Conservation (phyloP, 2,797 vertebrate genomes). For the Chrysocyon brachyurus region DNA sequence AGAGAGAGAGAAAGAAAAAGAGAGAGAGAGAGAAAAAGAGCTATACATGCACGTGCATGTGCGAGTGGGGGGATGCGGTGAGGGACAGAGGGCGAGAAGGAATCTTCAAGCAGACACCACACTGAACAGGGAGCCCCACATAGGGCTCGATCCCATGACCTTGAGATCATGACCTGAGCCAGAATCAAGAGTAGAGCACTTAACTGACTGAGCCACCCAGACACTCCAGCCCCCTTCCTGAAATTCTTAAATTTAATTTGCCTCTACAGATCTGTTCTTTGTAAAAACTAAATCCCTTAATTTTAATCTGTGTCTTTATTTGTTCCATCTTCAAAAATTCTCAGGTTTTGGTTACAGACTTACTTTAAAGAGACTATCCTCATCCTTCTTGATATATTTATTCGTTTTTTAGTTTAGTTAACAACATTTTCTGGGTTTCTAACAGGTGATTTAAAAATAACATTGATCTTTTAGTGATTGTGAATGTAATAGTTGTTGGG, state of each 20-base stretch:
- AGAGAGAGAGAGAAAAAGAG: not conserved
- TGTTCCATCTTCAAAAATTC: not conserved
- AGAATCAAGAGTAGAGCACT: not conserved
- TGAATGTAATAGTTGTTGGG: not conserved
- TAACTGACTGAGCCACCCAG: not conserved
- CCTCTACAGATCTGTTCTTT: not conserved
- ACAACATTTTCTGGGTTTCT: not conserved
- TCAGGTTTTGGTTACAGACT: not conserved
- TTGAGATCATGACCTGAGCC: not conserved
- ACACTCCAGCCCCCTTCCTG: not conserved
- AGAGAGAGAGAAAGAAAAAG: not conserved
- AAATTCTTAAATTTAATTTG: constrained; percentile 17
- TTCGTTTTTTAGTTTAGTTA: constrained; percentile 37
- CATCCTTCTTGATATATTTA: not conserved
- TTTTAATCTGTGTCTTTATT: constrained; percentile 32
- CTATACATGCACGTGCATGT: rapidly evolving
- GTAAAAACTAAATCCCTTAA: not conserved
- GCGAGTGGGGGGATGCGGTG: not conserved
- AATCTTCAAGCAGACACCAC: not conserved
- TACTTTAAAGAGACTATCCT: not conserved
- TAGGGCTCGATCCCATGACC: not conserved
- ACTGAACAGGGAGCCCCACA: not conserved
- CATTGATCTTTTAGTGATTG: not conserved
- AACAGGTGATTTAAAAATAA: constrained; percentile 23
- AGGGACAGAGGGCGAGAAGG: not conserved